Percentiles rank a stretch among this genome's conserved stretches.
Evolutionary conservation across 2,113 vertebrate species (phyloP).

Genomic region (Pontoporia blainvillei): DNA sequence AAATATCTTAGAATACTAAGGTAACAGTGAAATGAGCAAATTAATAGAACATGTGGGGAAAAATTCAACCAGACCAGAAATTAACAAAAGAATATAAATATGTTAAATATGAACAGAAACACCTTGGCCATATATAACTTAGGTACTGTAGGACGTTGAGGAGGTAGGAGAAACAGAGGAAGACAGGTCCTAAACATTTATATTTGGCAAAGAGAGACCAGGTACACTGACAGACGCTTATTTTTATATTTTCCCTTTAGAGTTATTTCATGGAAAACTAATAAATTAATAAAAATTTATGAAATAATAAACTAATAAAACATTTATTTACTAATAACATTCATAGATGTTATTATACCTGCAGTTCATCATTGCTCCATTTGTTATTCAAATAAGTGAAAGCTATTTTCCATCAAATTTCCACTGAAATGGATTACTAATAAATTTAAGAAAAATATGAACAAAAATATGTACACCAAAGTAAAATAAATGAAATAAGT

Average conservation of each 20-base stretch:
- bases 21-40: not conserved
- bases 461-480: not conserved
- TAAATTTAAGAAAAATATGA: not conserved
- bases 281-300: not conserved
- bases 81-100: not conserved
- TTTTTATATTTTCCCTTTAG: not conserved
- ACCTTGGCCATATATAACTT: not conserved
- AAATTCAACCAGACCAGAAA: not conserved
- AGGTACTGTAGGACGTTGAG: not conserved
- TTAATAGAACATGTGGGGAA: not conserved
- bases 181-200: not conserved
- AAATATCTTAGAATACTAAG: not conserved
- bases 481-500: not conserved
- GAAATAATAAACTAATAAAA: not conserved
- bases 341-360: not conserved
- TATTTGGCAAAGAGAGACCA: not conserved
- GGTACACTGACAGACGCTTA: not conserved
- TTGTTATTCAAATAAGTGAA: slow-evolving; percentile 6
- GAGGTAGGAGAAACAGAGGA: not conserved
- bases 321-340: not conserved
- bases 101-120: not conserved
- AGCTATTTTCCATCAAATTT: not conserved
- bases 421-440: not conserved
- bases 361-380: not conserved
- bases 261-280: not conserved